phyloP scores from a whole-genome alignment of 2,113 vertebrate genomes.

The Platysteira castanea region DNA sequence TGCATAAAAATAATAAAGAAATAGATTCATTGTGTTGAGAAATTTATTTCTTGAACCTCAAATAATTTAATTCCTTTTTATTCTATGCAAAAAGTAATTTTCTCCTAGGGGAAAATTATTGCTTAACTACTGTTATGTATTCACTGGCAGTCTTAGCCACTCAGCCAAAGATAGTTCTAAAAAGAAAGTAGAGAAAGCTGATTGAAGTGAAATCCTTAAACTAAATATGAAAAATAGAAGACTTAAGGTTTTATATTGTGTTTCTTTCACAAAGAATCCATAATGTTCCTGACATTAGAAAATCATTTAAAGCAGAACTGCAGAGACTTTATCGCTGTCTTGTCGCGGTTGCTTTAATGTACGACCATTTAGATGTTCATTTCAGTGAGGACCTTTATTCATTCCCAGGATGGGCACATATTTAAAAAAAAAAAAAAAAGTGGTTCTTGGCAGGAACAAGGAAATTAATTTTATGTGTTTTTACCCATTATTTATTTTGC shows the following conservation, averaged over 20 bases:
- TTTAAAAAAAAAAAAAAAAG: rapidly evolving
- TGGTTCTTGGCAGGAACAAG: not conserved
- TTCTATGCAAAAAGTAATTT: slow-evolving; percentile 61
- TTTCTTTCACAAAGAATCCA: not conserved
- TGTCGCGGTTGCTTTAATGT: not conserved
- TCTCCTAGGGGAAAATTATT: slow-evolving; percentile 41
- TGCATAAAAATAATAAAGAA: slow-evolving; percentile 65
- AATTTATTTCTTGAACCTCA: slow-evolving; percentile 53
- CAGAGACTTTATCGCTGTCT: not conserved
- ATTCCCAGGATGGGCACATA: not conserved
- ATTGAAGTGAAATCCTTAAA: slow-evolving; percentile 42
- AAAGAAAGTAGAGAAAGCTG: slow-evolving; percentile 16
- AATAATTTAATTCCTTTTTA: slow-evolving; percentile 66
- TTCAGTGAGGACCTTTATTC: not conserved
- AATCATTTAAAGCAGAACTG: not conserved
- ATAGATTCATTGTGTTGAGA: slow-evolving; percentile 56
- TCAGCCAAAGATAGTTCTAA: slow-evolving; percentile 36
- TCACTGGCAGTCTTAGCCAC: slow-evolving; percentile 23
- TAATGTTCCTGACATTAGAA: not conserved
- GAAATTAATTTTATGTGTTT: not conserved
- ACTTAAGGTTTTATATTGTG: not conserved
- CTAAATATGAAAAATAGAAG: slow-evolving; percentile 7
- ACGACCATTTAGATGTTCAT: not conserved
- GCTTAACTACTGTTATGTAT: slow-evolving; percentile 60
- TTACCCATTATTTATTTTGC: not conserved